These are phyloP conservation scores for Percopsis transmontana DNA, from an alignment of 2,113 vertebrate genomes.

Conservation along the genomic window DNA sequence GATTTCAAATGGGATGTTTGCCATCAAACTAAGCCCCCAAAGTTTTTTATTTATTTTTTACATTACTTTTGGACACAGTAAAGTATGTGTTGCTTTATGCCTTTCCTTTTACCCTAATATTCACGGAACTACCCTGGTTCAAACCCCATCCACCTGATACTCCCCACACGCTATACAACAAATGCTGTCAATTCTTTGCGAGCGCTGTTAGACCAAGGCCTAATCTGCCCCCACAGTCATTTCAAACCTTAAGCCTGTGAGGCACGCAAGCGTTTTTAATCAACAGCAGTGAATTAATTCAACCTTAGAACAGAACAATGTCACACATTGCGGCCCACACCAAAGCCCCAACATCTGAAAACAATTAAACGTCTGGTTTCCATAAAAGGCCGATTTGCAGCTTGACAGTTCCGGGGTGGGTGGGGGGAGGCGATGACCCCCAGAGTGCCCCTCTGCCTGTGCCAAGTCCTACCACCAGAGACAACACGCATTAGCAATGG, in stretches of 20 bases:
- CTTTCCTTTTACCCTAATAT: no score
- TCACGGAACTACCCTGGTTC: background rate
- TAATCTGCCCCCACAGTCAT: constrained; percentile 16
- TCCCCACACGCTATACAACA: constrained; percentile 10
- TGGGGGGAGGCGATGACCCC: background rate
- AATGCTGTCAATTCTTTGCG: background rate
- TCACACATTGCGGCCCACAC: constrained; percentile 63
- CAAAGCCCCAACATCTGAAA: constrained; percentile 73
- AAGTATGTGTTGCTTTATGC: no score
- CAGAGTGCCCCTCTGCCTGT: constrained; percentile 36
- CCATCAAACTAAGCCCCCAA: no score
- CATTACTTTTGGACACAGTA: no score
- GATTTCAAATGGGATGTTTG: no score
- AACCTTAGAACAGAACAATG: constrained; percentile 57
- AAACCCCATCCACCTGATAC: constrained; percentile 16
- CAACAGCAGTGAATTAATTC: constrained; percentile 63
- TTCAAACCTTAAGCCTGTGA: constrained; percentile 30
- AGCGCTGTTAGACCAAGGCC: constrained; percentile 17
- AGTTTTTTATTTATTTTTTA: no score
- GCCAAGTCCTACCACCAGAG: constrained; percentile 51
- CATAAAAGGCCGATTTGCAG: constrained; percentile 70
- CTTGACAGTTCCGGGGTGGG: constrained; percentile 58
- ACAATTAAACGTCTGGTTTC: constrained; percentile 78
- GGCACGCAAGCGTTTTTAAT: constrained; percentile 62
- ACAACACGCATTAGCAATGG: constrained; percentile 54